phyloP scores from a whole-genome alignment of 2,888 invertebrate species.

The Heliconius cydno region DNA sequence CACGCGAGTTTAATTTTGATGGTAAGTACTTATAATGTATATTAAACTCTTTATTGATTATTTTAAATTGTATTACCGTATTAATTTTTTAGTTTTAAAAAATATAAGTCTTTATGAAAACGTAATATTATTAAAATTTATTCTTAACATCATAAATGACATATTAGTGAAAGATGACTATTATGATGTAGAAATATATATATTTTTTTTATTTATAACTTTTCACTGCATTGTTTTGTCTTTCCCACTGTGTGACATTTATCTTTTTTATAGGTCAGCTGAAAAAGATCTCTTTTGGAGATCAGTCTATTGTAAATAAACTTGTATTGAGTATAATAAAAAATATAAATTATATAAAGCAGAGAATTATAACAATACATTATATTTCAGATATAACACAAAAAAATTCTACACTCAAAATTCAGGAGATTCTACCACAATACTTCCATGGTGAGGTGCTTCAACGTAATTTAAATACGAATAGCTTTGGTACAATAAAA shows the following conservation, averaged over 20 bases:
- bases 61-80: no score
- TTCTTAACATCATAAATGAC: neutral
- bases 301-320: no score
- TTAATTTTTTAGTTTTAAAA: no score
- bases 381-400: constrained; percentile 59
- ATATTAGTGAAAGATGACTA: neutral
- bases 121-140: neutral
- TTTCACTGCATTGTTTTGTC: no score
- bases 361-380: neutral
- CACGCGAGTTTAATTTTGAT: constrained; percentile 87
- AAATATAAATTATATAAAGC: neutral
- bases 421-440: constrained; percentile 90
- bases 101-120: no score
- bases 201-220: no score
- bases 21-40: constrained; percentile 67
- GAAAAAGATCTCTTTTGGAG: no score
- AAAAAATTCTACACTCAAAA: constrained; percentile 67
- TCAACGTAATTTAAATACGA: constrained; percentile 78
- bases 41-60: neutral
- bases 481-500: constrained; percentile 86
- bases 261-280: no score
- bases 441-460: constrained; percentile 94
- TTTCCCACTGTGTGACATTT: no score
- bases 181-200: neutral
- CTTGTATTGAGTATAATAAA: neutral